phyloP scores from a whole-genome alignment of 2,113 vertebrate species.

The Chaenocephalus aceratus region DNA sequence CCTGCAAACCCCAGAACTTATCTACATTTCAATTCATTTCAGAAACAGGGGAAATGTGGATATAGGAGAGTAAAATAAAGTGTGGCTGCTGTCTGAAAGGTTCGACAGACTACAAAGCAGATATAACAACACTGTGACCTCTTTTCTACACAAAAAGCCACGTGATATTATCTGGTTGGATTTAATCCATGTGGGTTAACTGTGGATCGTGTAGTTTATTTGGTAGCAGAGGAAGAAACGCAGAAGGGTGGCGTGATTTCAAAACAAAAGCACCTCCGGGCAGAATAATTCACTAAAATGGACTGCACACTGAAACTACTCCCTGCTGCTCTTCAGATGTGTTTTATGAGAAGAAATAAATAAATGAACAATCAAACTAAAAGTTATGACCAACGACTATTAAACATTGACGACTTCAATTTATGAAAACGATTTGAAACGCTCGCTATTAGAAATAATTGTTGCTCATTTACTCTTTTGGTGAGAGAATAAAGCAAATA shows the following conservation, averaged over 20 bases:
- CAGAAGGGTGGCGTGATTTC: neutral
- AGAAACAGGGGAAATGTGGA: neutral
- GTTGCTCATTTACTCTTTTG: neutral
- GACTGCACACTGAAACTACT: neutral
- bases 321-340: neutral
- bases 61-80: neutral
- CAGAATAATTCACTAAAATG: neutral
- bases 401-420: neutral
- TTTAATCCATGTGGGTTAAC: neutral
- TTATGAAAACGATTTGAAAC: neutral
- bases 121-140: neutral
- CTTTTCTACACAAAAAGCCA: neutral
- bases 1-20: neutral
- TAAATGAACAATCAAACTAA: neutral
- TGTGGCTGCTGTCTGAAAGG: constrained; percentile 13
- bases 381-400: neutral
- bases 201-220: neutral
- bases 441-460: neutral
- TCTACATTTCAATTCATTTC: neutral
- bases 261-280: neutral
- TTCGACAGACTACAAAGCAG: neutral
- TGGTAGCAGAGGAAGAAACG: neutral
- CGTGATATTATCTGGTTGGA: neutral
- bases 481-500: neutral
- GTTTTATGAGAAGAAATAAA: neutral